Evolutionary conservation across 2,888 invertebrate species (phyloP).

Genomic region (Thumatha senex): DNA sequence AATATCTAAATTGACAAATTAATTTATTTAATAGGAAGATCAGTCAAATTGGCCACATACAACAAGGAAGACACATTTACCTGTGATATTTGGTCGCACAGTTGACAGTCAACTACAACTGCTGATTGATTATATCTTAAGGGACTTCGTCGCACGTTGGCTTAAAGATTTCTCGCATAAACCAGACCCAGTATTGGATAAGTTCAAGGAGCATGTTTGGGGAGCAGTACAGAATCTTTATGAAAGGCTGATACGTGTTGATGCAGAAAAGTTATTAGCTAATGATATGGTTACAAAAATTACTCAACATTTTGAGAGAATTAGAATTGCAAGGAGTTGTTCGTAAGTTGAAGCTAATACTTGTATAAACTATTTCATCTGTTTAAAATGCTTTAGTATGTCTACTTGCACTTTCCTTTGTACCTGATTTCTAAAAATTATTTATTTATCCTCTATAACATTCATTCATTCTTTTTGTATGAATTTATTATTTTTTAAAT

Average conservation of each 20-base stretch:
- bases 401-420: neutral
- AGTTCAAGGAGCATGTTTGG: conserved; percentile 92
- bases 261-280: conserved; percentile 92
- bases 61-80: conserved; percentile 83
- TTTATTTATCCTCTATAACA: no score
- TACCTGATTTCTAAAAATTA: no score
- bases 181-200: conserved; percentile 85
- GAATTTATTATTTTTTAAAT: no score
- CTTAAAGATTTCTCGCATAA: conserved; percentile 87
- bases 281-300: conserved; percentile 92
- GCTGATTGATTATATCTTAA: conserved; percentile 89
- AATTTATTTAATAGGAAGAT: conserved; percentile 57
- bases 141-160: conserved; percentile 92
- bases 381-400: neutral
- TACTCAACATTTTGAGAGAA: conserved; percentile 93
- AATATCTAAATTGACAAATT: neutral
- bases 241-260: conserved; percentile 88
- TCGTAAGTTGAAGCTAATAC: conserved; percentile 82
- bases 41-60: conserved; percentile 65
- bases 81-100: conserved; percentile 92
- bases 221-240: conserved; percentile 89
- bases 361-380: neutral
- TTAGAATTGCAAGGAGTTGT: conserved; percentile 89
- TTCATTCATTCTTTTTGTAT: no score
- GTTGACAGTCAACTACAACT: conserved; percentile 93